A percentile compares a stretch with the other conserved stretches of the same genome.
phyloP scores from a whole-genome alignment of 1,140 invertebrate genomes.

The Nephotettix cincticeps region DNA sequence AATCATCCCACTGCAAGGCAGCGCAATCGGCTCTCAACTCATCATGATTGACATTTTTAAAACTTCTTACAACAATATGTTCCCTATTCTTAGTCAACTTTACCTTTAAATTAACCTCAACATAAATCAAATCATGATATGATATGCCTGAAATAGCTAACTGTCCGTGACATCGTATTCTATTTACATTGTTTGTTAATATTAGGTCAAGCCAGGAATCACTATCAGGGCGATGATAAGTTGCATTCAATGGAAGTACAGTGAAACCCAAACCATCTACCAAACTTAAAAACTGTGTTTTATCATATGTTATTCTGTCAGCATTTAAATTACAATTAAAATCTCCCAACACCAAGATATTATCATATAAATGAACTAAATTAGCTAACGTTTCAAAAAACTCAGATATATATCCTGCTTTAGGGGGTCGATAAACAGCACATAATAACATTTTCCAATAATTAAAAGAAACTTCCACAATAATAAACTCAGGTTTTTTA shows the following conservation, averaged over 20 bases:
- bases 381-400: too few species aligned
- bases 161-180: background rate
- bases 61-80: background rate
- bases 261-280: background rate
- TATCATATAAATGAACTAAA: background rate
- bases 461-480: too few species aligned
- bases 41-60: background rate
- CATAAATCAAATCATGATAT: constrained; percentile 7
- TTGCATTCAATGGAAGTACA: background rate
- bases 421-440: too few species aligned
- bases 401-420: too few species aligned
- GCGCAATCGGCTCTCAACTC: background rate
- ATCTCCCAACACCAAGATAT: background rate
- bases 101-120: background rate
- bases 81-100: background rate
- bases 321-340: background rate
- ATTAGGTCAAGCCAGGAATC: background rate
- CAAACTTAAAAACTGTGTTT: background rate
- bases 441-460: too few species aligned
- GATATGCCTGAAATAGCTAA: background rate
- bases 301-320: background rate
- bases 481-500: background rate
- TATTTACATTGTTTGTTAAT: background rate
- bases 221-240: background rate
- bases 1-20: background rate